Base-by-base conservation (phyloP, 2,797 vertebrate genomes). In the Craterocephalus amniculus region DNA sequence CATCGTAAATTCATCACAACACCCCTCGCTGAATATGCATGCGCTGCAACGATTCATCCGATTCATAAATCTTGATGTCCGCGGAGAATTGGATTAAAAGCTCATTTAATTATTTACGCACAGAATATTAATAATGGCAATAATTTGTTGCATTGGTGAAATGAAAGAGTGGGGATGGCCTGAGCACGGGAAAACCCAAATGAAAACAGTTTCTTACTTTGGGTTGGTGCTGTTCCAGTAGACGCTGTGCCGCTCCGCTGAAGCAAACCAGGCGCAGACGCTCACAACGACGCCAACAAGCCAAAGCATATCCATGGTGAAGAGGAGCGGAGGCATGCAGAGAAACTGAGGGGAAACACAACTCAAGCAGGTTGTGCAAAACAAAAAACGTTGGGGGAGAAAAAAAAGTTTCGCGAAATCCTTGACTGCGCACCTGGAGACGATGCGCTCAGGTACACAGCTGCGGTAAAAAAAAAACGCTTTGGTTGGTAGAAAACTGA, bases 201-300 rank as follows among this genome's bases (percentile, higher is more conserved):
- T 16, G 0, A 14, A 22, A 29, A 3, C 6, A 56, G 56, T 70
- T 66, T 84, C 78, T 93, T 90, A 95, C 94, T 94, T 94, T 65
- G 89, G 67, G 83, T 95, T 95, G 0, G 92, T 92, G 87, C 91
- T 89, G 85, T 95, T 95, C 94, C 94, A 95, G 88, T 91, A 95
- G 74, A 95, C 90, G 65, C 90, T 94, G 92, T 95, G 94, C 9
- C 94, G 90, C 83, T 94, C 94, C 67, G 94, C 89, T 4, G 90
- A 86, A 4, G 78, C 88, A 2, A 90, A 76, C 87, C 90, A 89
- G 75, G 87, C 86, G 86, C 91, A 92, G 63, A 90, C 58, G 87
- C 86, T 91, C 85, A 81, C 81, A 36, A 85, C 60, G 64, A 89
- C 81, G 81, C 84, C 84, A 65, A 80, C 77, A 67, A 91, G 84